Percentiles rank a stretch among this genome's conserved stretches.
Evolutionary conservation across 1,140 invertebrate genomes (phyloP).

Genomic region (Papilio machaon): DNA sequence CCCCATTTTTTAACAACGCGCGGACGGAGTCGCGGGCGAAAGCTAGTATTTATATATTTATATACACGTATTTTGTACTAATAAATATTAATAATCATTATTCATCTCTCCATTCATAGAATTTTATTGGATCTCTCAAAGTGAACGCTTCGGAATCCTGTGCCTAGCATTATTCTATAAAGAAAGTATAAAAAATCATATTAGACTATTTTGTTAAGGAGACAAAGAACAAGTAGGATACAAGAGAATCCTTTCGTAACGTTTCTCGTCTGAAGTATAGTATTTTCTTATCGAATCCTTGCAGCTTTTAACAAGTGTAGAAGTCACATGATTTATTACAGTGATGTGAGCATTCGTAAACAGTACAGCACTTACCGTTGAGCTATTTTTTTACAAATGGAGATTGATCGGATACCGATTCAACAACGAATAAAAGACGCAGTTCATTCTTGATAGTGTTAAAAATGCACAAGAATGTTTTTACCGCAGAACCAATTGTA

Average conservation of each 20-base stretch:
- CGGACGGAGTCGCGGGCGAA: too few species aligned
- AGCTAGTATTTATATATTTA: too few species aligned
- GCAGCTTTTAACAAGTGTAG: background rate
- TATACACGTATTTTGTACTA: too few species aligned
- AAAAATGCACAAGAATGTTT: background rate
- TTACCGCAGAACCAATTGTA: too few species aligned
- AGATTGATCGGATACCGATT: slow-evolving; percentile 1
- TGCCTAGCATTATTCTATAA: too few species aligned
- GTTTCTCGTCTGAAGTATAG: background rate
- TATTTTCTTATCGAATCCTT: background rate
- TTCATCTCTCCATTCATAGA: too few species aligned
- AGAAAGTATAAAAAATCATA: too few species aligned
- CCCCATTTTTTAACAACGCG: too few species aligned
- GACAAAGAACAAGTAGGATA: background rate
- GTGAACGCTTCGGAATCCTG: too few species aligned
- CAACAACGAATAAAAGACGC: background rate
- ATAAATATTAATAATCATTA: too few species aligned
- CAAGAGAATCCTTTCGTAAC: background rate
- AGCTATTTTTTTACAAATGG: slow-evolving; percentile 19
- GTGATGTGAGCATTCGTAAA: background rate
- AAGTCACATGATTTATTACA: slow-evolving; percentile 17
- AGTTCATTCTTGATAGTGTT: background rate
- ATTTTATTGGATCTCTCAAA: too few species aligned
- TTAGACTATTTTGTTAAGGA: background rate
- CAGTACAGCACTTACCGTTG: slow-evolving; percentile 9